Evolutionary conservation across 2,113 vertebrate genomes (phyloP).

Genomic region (Pterophyllum scalare): DNA sequence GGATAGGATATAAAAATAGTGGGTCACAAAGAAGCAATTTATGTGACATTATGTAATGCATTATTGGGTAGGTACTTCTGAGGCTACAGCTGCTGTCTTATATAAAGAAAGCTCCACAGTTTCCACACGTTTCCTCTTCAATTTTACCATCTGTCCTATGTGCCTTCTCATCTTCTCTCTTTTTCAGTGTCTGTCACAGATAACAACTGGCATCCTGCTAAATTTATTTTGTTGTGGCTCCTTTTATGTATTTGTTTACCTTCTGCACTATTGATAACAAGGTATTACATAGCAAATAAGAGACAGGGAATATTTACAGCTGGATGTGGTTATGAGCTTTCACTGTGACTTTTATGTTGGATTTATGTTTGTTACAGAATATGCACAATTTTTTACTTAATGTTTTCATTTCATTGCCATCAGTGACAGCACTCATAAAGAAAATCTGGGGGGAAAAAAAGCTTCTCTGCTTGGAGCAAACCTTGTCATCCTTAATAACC

Average conservation of each 20-base stretch:
- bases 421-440: constrained; percentile 7
- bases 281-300: neutral
- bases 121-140: neutral
- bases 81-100: constrained; percentile 1
- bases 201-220: constrained; percentile 1
- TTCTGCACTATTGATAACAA: neutral
- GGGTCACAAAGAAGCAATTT: constrained; percentile 13
- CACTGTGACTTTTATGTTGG: neutral
- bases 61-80: neutral
- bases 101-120: neutral
- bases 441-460: neutral
- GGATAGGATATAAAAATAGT: constrained; percentile 2
- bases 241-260: constrained; percentile 3
- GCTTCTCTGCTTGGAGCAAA: neutral
- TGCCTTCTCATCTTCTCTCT: neutral
- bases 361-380: neutral
- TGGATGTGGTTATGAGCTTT: neutral
- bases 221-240: neutral
- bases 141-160: constrained; percentile 15
- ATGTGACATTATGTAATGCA: constrained; percentile 14
- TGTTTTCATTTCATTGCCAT: neutral
- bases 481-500: constrained; percentile 29
- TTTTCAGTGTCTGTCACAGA: neutral
- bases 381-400: neutral
- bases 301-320: neutral